phyloP scores from a whole-genome alignment of 1,140 invertebrate genomes.

The Oppia nitens region DNA sequence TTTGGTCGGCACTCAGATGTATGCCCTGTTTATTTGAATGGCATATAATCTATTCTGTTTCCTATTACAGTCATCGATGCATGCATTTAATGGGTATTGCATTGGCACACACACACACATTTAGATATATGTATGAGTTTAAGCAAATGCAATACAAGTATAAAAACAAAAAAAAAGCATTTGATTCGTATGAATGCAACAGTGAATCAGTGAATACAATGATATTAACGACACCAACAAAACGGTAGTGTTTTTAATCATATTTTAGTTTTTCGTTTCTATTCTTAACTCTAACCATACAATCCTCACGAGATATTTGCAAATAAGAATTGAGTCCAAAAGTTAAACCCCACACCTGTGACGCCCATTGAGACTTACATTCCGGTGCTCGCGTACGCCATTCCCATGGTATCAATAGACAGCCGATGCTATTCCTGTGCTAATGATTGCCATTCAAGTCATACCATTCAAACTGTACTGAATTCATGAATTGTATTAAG shows the following conservation, averaged over 20 bases:
- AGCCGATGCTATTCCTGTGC: background rate
- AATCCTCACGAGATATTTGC: background rate
- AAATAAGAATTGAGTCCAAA: background rate
- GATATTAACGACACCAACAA: background rate
- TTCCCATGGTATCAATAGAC: background rate
- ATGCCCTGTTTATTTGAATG: no score
- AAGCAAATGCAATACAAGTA: background rate
- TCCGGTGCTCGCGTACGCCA: no score
- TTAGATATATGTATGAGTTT: no score
- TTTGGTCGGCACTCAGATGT: background rate
- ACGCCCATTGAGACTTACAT: background rate
- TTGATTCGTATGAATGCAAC: background rate
- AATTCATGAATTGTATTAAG: background rate
- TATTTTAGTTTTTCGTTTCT: no score
- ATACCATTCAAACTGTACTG: background rate
- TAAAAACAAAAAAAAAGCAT: background rate
- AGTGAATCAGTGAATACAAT: background rate
- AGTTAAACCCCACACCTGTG: background rate
- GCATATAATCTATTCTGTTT: background rate
- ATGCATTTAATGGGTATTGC: background rate
- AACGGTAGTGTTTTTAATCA: background rate
- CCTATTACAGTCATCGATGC: background rate
- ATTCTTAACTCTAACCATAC: background rate
- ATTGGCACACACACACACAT: no score
- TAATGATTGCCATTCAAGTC: background rate